These are phyloP conservation scores for Bettongia penicillata DNA, from an alignment of 2,113 vertebrate species.

Conservation along the genomic window DNA sequence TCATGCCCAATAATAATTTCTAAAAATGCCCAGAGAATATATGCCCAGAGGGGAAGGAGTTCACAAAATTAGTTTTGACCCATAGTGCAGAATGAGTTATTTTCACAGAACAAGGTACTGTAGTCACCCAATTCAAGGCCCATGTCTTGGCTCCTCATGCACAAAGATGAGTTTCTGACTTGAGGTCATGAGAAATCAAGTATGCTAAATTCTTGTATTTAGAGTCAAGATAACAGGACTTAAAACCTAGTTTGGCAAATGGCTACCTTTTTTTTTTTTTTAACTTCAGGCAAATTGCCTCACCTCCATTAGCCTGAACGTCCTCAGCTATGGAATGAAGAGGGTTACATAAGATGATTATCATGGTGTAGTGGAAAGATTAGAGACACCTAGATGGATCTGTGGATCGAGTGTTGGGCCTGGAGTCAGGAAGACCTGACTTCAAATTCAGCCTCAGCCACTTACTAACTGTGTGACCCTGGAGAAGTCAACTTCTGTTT, in stretches of 20 bases:
- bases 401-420: too few relatives aligned
- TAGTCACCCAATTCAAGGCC: conserved; percentile 8
- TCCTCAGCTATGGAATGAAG: neutral
- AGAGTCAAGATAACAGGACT: neutral
- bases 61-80: conserved; percentile 66
- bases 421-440: too few relatives aligned
- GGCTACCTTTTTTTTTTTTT: neutral
- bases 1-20: conserved; percentile 40
- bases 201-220: neutral
- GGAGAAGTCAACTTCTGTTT: too few relatives aligned
- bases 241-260: neutral
- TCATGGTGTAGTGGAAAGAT: neutral
- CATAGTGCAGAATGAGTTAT: neutral
- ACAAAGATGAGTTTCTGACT: conserved; percentile 24
- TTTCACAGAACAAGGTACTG: conserved; percentile 13
- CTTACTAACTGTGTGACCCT: too few relatives aligned
- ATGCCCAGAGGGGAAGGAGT: conserved; percentile 53
- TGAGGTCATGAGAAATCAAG: conserved; percentile 17
- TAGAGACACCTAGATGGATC: too few relatives aligned
- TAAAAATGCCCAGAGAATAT: conserved; percentile 40
- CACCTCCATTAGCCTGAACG: neutral
- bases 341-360: neutral
- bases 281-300: neutral
- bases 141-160: conserved; percentile 2
- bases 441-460: too few relatives aligned